Base-by-base conservation (phyloP, 2,113 vertebrate species). In the Scomber colias region DNA sequence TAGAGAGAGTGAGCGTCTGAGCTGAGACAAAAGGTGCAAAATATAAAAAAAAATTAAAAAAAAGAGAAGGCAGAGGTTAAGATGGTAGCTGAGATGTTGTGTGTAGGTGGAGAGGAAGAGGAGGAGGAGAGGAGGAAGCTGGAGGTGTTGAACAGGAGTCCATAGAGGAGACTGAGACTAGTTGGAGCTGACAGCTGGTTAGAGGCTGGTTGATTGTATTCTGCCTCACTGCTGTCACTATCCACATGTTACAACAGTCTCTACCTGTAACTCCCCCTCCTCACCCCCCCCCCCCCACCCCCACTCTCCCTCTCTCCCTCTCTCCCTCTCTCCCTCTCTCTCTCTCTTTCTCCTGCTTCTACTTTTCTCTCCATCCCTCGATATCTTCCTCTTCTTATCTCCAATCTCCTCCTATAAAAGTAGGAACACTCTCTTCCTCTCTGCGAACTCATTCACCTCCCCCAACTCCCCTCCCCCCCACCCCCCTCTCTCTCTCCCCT, bases 121-220 rank as follows among this genome's bases (percentile, higher is more conserved):
- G 6, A 0, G 5, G 31, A 1, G 50, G 14, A 3, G 19, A 13
- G 17, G 24, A 13, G 30, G 27, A 11, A n/a, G 15, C 17, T 4
- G 16, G 30, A n/a, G 55, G 51, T 5, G 73, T 19, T 24, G 74
- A 56, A 64, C 1, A 2, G 12, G 57, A 48, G 75, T 79, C 84
- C 76, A 64, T 17, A 2, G 66, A 63, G 51, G 50, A 69, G 63
- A 21, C 21, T 71, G 84, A 87, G 77, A 55, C 77, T 79, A 83
- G 83, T 77, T 85, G 80, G 74, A 79, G 88, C 73, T 80, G 88
- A 85, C 88, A 85, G 82, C 72, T 83, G 67, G 85, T 85, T 85
- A 74, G 75, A 82, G 75, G 57, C 69, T 53, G 87, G 66, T 30
- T 77, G 85, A 83, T 85, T 68, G 78, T 77, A 11, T 71, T 85